A percentile compares a stretch with the other conserved stretches of the same genome.
These are phyloP conservation scores for Formica aserva DNA, from an alignment of 2,888 invertebrate species.

Conservation along the genomic window DNA sequence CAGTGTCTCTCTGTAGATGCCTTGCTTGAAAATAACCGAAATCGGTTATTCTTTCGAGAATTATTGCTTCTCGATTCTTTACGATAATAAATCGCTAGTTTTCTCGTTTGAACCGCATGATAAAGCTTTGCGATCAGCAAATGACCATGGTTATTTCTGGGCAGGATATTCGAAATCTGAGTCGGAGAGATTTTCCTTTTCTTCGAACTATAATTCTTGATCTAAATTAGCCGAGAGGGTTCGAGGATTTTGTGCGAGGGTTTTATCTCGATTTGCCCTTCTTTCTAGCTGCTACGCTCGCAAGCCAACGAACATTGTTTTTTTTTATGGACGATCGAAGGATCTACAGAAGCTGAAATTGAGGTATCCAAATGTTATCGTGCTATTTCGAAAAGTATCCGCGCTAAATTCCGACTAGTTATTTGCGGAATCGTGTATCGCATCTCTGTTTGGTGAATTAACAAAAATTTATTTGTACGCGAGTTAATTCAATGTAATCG, in stretches of 20 bases:
- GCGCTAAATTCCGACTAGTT: constrained; percentile 15
- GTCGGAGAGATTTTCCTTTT: constrained; percentile 16
- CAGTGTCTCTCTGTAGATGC: not conserved
- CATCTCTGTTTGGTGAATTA: constrained; percentile 66
- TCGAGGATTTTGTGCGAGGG: constrained; percentile 52
- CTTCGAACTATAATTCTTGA: constrained; percentile 62
- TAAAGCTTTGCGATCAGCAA: constrained; percentile 7
- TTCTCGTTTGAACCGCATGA: not conserved
- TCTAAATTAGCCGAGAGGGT: constrained; percentile 43
- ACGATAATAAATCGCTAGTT: not conserved
- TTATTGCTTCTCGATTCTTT: not conserved
- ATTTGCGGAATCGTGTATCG: constrained; percentile 14
- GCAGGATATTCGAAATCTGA: constrained; percentile 54
- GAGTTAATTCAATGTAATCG: constrained; percentile 1
- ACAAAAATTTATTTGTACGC: constrained; percentile 56
- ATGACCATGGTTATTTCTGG: not conserved
- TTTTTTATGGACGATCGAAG: not conserved
- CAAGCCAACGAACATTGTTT: not conserved
- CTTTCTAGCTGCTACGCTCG: not conserved
- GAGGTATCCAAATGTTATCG: constrained; percentile 20
- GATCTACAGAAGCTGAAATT: not conserved
- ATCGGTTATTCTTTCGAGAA: constrained; percentile 7
- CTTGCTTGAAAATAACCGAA: not conserved
- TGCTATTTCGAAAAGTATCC: not conserved
- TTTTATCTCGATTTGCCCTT: constrained; percentile 58